Conservation (phyloP, 2,113 vertebrate species). For the Enhydra lutris region DNA sequence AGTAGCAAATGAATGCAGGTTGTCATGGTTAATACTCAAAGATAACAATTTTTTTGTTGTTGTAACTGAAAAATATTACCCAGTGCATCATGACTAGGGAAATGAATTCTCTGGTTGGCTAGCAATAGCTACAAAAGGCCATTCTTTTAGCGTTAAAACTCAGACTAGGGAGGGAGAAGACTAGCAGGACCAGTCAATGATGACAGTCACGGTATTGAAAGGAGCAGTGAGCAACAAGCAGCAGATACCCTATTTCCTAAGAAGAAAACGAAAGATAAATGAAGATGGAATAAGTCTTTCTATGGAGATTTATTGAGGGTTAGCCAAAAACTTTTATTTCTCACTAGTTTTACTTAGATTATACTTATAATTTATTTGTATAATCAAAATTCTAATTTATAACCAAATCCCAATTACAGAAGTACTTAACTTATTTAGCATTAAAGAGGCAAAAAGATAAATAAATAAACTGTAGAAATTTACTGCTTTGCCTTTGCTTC, state of each 20-base stretch:
- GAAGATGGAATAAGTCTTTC: background rate
- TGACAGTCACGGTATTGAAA: background rate
- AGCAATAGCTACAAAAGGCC: background rate
- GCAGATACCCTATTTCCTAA: background rate
- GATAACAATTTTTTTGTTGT: background rate
- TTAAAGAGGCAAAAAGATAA: background rate
- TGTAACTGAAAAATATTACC: background rate
- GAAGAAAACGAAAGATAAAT: background rate
- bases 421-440: background rate
- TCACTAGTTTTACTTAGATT: background rate
- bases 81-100: background rate
- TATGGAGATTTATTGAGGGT: background rate
- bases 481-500: background rate
- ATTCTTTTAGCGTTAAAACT: background rate
- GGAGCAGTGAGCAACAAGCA: background rate
- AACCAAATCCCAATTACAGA: background rate
- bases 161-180: background rate
- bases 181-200: background rate
- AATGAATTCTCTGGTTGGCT: background rate
- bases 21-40: background rate
- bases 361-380: background rate
- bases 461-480: background rate
- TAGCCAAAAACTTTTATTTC: background rate
- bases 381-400: slow-evolving; percentile 9
- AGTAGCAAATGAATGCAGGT: background rate